Percentiles rank a stretch among this genome's conserved stretches.
Conservation (phyloP, 2,888 invertebrate species). For the Aethes cnicana region DNA sequence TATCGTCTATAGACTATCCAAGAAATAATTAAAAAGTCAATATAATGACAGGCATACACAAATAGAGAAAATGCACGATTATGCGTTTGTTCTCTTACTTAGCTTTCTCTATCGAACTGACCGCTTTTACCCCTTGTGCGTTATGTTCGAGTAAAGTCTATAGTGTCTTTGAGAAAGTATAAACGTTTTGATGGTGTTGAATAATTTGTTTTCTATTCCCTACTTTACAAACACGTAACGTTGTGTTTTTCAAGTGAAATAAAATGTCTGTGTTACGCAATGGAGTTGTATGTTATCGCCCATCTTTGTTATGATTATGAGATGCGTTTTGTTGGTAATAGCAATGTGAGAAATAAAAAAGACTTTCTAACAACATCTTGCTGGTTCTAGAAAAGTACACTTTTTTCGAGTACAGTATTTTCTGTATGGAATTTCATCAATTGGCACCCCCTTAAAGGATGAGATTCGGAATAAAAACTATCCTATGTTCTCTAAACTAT, state of each 20-base stretch:
- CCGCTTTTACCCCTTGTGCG: constrained; percentile 8
- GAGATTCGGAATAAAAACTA: too few relatives aligned
- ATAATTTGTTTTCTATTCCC: constrained; percentile 7
- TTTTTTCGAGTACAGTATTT: neutral
- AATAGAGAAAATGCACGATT: constrained; percentile 26
- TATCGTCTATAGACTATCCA: neutral
- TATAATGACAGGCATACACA: constrained; percentile 8
- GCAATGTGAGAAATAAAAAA: constrained; percentile 19
- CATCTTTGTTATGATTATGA: constrained; percentile 19
- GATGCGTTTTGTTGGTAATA: constrained; percentile 13
- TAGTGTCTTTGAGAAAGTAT: constrained; percentile 16
- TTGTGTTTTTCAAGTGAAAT: constrained; percentile 14
- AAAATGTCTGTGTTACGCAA: constrained; percentile 18
- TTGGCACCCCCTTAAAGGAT: too few relatives aligned
- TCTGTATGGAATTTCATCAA: neutral
- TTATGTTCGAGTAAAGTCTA: neutral
- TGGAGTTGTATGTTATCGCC: constrained; percentile 19
- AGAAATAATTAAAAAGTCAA: neutral
- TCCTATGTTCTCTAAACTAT: too few relatives aligned
- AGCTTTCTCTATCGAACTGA: constrained; percentile 19
- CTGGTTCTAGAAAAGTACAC: neutral
- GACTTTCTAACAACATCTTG: constrained; percentile 1
- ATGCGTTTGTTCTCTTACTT: constrained; percentile 17
- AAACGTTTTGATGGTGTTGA: constrained; percentile 6
- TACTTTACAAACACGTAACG: constrained; percentile 14